Conservation (phyloP, 2,888 invertebrate species). For the Micropterix aruncella region DNA sequence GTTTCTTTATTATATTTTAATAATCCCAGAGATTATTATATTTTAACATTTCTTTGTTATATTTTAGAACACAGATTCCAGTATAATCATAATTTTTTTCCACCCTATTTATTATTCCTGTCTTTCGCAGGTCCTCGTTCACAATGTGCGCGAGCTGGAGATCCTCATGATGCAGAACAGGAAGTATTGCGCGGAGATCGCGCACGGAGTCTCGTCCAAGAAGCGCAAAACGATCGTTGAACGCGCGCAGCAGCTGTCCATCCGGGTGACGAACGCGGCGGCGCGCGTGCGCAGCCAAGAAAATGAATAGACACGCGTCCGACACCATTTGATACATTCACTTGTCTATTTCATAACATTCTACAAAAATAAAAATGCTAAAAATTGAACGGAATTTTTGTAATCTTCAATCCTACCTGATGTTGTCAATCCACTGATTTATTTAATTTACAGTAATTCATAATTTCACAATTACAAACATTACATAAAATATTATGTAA, state of each 20-base stretch:
- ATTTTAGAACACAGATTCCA: too few relatives aligned
- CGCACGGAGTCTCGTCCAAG: constrained; percentile 94
- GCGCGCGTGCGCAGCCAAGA: constrained; percentile 97
- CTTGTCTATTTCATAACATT: too few relatives aligned
- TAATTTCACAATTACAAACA: too few relatives aligned
- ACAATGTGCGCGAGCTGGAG: constrained; percentile 74
- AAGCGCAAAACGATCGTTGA: constrained; percentile 94
- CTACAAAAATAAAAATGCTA: too few relatives aligned
- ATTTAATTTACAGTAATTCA: too few relatives aligned
- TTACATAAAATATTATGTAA: too few relatives aligned
- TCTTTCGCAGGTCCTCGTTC: constrained; percentile 29
- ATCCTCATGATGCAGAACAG: constrained; percentile 98
- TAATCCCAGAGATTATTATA: neutral
- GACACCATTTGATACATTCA: too few relatives aligned
- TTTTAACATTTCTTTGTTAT: constrained; percentile 4
- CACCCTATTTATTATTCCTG: neutral
- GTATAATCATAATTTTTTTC: constrained; percentile 13
- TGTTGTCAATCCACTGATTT: too few relatives aligned
- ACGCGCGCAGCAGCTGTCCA: constrained; percentile 89
- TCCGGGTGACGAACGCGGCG: constrained; percentile 91
- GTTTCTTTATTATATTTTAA: too few relatives aligned
- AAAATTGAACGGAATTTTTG: too few relatives aligned
- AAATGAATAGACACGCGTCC: constrained; percentile 85
- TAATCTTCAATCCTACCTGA: too few relatives aligned
- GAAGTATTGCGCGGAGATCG: constrained; percentile 95